Evolutionary conservation across 2,797 vertebrate genomes (phyloP).

Genomic region (Coilia nasus): DNA sequence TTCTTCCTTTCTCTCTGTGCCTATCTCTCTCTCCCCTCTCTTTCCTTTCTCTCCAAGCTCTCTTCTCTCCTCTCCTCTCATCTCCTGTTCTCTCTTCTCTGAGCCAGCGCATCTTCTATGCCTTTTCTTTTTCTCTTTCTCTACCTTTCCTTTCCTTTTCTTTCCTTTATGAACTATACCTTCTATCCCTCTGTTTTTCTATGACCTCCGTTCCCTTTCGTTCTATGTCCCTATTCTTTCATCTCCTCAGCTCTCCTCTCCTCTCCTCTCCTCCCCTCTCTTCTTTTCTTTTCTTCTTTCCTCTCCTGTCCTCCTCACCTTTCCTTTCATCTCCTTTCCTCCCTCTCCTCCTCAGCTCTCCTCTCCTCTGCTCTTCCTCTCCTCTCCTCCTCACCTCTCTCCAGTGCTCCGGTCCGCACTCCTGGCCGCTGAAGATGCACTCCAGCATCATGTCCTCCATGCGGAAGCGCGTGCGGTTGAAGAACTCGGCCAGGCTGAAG

Average conservation of each 20-base stretch:
- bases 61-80: no score
- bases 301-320: background rate
- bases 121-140: no score
- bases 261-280: background rate
- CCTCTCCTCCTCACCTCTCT: constrained; percentile 79
- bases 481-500: constrained; percentile 86
- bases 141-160: no score
- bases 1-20: no score
- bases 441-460: constrained; percentile 94
- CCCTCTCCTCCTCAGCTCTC: background rate
- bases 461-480: constrained; percentile 87
- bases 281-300: background rate
- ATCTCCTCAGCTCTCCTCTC: background rate
- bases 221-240: background rate
- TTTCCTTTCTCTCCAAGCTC: no score
- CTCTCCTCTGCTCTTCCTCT: background rate
- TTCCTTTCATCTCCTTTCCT: background rate
- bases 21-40: no score
- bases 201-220: background rate
- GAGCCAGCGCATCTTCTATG: no score
- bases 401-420: constrained; percentile 85
- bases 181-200: background rate
- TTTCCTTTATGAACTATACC: no score
- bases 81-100: no score
- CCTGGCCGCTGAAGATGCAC: constrained; percentile 83